phyloP scores from a whole-genome alignment of 2,113 vertebrate genomes.

The Illadopsis cleaveri region DNA sequence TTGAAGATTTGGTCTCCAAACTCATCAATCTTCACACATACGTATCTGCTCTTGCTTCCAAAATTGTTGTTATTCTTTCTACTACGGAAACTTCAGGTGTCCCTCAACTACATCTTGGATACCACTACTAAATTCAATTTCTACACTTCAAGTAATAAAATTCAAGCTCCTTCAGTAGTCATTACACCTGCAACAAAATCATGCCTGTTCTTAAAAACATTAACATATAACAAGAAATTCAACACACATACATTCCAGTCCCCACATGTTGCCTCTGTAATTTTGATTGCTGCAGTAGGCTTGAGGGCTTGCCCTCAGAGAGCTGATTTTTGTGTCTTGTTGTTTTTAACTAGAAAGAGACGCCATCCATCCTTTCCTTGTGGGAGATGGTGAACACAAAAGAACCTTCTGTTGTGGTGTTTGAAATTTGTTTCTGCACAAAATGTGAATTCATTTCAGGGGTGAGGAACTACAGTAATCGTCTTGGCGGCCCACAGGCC shows the following conservation, averaged over 20 bases:
- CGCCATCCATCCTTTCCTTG: not conserved
- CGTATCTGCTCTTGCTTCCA: not conserved
- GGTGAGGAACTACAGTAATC: not conserved
- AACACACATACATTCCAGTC: not conserved
- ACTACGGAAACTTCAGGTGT: not conserved
- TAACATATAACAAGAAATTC: not conserved
- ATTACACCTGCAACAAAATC: not conserved
- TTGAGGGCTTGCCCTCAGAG: not conserved
- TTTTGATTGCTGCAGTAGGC: not conserved
- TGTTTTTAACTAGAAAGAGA: not conserved
- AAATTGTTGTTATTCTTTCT: not conserved
- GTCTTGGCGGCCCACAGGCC: not conserved
- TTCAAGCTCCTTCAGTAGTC: not conserved
- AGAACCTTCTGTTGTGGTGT: not conserved
- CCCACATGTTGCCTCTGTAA: not conserved
- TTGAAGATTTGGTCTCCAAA: not conserved
- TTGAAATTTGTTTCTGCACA: not conserved
- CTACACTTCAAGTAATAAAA: not conserved
- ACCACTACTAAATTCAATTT: not conserved
- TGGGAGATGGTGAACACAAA: not conserved
- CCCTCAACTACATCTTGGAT: not conserved
- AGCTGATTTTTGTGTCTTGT: not conserved
- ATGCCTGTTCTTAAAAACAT: not conserved
- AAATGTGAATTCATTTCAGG: not conserved
- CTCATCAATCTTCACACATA: not conserved